phyloP scores from a whole-genome alignment of 2,888 invertebrate genomes.

The Thyatira batis region DNA sequence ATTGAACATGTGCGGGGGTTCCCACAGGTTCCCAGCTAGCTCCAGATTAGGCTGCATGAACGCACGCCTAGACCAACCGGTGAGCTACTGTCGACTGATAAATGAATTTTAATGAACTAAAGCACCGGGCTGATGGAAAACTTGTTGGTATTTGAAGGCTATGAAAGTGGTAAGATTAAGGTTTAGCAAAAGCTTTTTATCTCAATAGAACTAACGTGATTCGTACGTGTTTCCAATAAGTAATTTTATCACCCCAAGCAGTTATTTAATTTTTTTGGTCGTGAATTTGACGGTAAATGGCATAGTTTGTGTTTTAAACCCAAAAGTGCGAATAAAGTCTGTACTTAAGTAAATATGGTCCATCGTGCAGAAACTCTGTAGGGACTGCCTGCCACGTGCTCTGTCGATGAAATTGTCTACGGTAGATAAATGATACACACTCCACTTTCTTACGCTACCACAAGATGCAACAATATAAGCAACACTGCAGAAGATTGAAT shows the following conservation, averaged over 20 bases:
- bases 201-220: not conserved
- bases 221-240: not conserved
- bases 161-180: constrained; percentile 4
- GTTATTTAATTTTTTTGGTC: no score
- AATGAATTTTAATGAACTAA: constrained; percentile 57
- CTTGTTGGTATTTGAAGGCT: constrained; percentile 28
- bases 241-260: no score
- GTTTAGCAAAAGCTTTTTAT: constrained; percentile 6
- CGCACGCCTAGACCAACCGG: constrained; percentile 12
- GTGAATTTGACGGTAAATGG: no score
- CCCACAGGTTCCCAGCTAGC: constrained; percentile 34
- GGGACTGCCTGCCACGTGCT: not conserved
- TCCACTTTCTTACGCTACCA: no score
- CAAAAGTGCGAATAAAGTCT: constrained; percentile 12
- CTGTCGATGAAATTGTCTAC: no score
- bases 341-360: no score
- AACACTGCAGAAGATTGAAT: constrained; percentile 6
- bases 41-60: constrained; percentile 42
- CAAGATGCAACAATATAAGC: not conserved
- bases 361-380: no score
- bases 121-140: constrained; percentile 35
- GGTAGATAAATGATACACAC: no score
- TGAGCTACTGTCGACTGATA: constrained; percentile 34
- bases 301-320: no score
- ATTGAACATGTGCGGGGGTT: constrained; percentile 61